Base-by-base conservation (phyloP, 2,888 invertebrate genomes). In the Oxyteleia sp. region DNA sequence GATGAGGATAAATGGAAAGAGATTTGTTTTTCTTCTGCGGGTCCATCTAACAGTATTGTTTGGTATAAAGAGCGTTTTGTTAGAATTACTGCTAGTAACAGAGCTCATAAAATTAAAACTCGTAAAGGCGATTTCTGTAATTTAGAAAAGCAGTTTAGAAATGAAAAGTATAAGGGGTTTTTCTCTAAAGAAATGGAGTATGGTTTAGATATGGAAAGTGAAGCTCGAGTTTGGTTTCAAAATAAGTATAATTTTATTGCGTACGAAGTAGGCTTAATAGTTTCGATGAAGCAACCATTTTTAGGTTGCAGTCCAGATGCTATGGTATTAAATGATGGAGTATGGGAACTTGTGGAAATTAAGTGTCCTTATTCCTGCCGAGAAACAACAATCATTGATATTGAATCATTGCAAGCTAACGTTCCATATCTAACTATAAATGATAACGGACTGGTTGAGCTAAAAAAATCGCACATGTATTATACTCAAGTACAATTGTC, bases 341-440 rank as follows among this genome's bases (percentile, higher is more conserved):
- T 18, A 1, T 57, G 13, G 4, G 61, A 82, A 51, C 66, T 80
- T 10, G 18, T 83, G n/a, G 84, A 80, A 82, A 82, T 82, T 13
- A 82, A 83, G 41, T 83, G 82, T 66, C 85, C 85, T 10, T 61
- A 23, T 43, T 64, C 59, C 15, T 83, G 83, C 20, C 29, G 53
- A 29, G 45, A 83, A 49, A 55, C 26, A n/a, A 11, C 26, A 71
- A 85, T 85, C 13, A 43, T 79, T 47, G 76, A 76, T 51, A 20
- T 16, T 38, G 29, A 64, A n/a, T 29, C 49, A 26, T 41, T 66
- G 26, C 5, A 0, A 53, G 18, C 53, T 16, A 38, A 51, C 13
- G 72, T 72, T 23, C 51, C 41, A 0, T 61, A 72, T 29, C 20
- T 72, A 16, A 4, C 8, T 10, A 49, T 72, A 16, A 15, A 59